These are phyloP conservation scores for Congeria kusceri DNA, from an alignment of 2,888 invertebrate genomes.

Conservation along the genomic window DNA sequence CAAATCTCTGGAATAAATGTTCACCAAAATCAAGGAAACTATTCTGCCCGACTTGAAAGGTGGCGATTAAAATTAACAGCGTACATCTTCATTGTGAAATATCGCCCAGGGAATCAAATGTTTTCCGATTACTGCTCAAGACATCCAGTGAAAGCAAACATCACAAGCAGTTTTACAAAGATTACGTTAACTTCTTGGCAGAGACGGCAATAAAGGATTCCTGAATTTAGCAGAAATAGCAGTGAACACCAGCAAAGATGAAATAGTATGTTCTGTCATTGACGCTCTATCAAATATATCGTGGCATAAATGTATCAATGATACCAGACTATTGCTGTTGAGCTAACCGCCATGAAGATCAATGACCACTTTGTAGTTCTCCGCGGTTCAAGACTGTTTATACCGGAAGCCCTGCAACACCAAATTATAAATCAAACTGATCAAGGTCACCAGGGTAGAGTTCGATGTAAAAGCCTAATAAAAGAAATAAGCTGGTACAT, in stretches of 20 bases:
- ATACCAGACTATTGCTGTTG: neutral
- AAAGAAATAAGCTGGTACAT: conserved; percentile 35
- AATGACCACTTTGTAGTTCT: neutral
- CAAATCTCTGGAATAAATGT: conserved; percentile 69
- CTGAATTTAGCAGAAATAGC: neutral
- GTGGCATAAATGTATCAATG: neutral
- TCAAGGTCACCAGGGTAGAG: conserved; percentile 52
- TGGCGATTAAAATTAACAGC: conserved; percentile 56
- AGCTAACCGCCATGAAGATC: neutral
- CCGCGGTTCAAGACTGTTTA: conserved; percentile 10
- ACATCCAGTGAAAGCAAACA: neutral
- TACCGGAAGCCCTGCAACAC: conserved; percentile 31
- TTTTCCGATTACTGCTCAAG: conserved; percentile 60
- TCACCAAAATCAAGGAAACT: conserved; percentile 65
- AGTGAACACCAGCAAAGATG: neutral
- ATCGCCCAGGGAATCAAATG: conserved; percentile 61
- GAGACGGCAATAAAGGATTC: neutral
- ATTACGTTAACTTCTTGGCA: neutral
- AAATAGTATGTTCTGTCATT: neutral
- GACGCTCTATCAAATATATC: neutral
- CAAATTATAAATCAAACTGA: conserved; percentile 51
- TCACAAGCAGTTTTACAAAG: neutral
- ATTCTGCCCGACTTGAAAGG: conserved; percentile 59
- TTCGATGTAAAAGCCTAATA: conserved; percentile 24
- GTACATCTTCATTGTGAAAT: conserved; percentile 53